A percentile compares a stretch with the other conserved stretches of the same genome.
Conservation (phyloP, 2,888 invertebrate species). For the Apantesis nais region DNA sequence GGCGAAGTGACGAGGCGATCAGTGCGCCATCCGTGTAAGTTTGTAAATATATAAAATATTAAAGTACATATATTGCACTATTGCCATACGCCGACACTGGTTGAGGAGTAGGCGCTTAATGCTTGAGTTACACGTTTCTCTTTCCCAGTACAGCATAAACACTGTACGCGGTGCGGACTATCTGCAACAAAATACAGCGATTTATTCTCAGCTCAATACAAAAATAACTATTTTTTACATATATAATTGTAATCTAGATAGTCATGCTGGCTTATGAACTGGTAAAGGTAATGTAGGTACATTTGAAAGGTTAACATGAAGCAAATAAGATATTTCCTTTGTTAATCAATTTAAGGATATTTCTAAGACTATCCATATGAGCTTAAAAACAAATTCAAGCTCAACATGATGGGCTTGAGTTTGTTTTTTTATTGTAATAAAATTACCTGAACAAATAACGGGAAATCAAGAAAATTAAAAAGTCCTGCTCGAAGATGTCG, state of each 20-base stretch:
- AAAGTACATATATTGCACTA: background rate
- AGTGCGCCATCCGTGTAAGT: background rate
- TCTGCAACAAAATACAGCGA: conserved; percentile 55
- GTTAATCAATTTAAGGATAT: no score
- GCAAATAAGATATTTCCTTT: no score
- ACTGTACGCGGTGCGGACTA: conserved; percentile 72
- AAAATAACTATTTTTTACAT: background rate
- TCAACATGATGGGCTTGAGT: background rate
- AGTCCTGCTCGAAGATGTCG: conserved; percentile 64
- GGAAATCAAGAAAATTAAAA: conserved; percentile 64
- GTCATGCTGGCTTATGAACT: no score
- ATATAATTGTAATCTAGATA: background rate
- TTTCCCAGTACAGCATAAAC: conserved; percentile 68
- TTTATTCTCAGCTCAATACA: background rate
- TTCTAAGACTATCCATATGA: background rate
- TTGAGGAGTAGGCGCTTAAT: background rate
- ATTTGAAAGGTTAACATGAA: no score
- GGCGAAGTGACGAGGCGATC: no score
- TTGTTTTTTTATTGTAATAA: background rate
- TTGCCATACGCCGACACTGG: background rate
- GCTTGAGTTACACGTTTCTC: conserved; percentile 25
- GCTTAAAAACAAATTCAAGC: background rate
- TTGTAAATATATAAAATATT: background rate
- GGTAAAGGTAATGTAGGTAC: no score
- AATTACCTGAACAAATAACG: conserved; percentile 69